Conservation (phyloP, 2,113 vertebrate genomes). For the Sorex fumeus region DNA sequence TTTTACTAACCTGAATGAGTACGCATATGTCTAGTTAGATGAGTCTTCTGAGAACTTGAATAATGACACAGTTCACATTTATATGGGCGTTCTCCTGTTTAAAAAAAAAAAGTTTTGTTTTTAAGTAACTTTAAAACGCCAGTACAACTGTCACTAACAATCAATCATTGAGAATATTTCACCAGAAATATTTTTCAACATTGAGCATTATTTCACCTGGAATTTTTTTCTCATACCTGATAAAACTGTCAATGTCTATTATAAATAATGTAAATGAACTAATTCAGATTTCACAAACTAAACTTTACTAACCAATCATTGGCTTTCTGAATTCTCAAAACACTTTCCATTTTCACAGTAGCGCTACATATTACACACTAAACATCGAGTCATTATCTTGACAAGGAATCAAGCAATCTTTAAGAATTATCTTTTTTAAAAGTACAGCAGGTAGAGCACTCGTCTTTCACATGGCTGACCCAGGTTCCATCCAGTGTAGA, state of each 20-base stretch:
- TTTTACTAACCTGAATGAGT: constrained; percentile 96
- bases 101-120: constrained; percentile 41
- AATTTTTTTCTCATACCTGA: background rate
- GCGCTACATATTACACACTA: too few relatives aligned
- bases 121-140: too few relatives aligned
- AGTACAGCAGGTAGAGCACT: too few relatives aligned
- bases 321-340: too few relatives aligned
- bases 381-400: too few relatives aligned
- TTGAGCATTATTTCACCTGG: background rate
- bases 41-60: constrained; percentile 99
- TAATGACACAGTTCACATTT: constrained; percentile 97
- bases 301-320: background rate
- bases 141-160: too few relatives aligned
- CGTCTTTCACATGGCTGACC: too few relatives aligned
- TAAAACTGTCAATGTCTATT: background rate
- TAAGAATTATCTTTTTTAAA: too few relatives aligned
- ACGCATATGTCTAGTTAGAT: constrained; percentile 98
- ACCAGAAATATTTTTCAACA: background rate
- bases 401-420: too few relatives aligned
- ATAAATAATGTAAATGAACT: background rate
- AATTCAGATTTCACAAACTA: constrained; percentile 30
- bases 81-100: constrained; percentile 96
- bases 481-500: too few relatives aligned
- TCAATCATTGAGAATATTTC: too few relatives aligned
- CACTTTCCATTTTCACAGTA: too few relatives aligned